phyloP scores from a whole-genome alignment of 2,888 invertebrate genomes.

The Siphlonurus alternatus region DNA sequence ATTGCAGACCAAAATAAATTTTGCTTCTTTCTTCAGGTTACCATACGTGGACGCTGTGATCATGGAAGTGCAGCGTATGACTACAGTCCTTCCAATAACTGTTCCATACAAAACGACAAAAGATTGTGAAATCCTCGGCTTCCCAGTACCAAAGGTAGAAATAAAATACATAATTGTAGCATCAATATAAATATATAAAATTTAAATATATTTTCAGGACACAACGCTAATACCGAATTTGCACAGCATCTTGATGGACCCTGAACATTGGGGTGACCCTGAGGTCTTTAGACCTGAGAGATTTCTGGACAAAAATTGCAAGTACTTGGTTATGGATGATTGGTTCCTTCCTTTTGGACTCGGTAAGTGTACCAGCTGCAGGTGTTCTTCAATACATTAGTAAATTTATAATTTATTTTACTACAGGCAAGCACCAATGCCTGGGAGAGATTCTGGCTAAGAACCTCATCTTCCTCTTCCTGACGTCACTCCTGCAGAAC shows the following conservation, averaged over 20 bases:
- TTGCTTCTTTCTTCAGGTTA: no score
- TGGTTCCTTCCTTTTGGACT: constrained; percentile 15
- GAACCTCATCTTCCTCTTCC: constrained; percentile 62
- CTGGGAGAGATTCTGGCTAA: constrained; percentile 65
- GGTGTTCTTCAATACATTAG: no score
- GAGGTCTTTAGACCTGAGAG: constrained; percentile 17
- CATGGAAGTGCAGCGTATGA: constrained; percentile 33
- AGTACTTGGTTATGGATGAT: constrained; percentile 11
- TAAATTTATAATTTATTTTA: no score
- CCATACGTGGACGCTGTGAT: constrained; percentile 27
- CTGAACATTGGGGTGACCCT: constrained; percentile 17
- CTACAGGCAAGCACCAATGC: constrained; percentile 53
- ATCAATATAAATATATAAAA: no score
- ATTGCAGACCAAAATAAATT: no score
- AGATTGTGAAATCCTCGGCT: constrained; percentile 28
- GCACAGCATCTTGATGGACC: constrained; percentile 17
- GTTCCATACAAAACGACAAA: constrained; percentile 32
- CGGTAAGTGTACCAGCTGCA: no score
- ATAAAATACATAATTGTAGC: no score
- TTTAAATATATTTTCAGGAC: no score
- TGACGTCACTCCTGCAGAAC: constrained; percentile 51
- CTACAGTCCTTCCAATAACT: constrained; percentile 34
- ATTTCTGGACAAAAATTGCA: constrained; percentile 12
- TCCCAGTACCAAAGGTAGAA: constrained; percentile 33
- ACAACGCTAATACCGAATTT: constrained; percentile 15